Percentiles rank a stretch among this genome's conserved stretches.
Evolutionary conservation across 2,113 vertebrate species (phyloP).

Genomic region (Mormyrus iriodes): DNA sequence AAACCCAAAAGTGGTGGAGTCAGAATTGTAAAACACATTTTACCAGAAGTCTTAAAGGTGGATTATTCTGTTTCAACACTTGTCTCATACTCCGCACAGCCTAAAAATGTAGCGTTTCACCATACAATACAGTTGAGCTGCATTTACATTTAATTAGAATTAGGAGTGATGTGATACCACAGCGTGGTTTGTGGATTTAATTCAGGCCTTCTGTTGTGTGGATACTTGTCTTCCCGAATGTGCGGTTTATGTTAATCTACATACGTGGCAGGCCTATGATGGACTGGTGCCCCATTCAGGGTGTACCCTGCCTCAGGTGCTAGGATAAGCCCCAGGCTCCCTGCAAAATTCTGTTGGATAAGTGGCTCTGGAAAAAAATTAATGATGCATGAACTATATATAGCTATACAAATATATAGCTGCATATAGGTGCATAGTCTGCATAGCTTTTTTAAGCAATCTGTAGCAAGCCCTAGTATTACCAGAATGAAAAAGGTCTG

Average conservation of each 20-base stretch:
- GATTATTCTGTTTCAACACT: background rate
- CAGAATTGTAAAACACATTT: background rate
- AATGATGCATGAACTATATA: background rate
- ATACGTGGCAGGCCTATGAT: background rate
- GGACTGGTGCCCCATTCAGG: background rate
- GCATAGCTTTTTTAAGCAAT: background rate
- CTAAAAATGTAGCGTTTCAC: background rate
- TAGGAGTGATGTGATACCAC: background rate
- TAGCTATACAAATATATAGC: background rate
- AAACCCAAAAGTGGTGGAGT: background rate
- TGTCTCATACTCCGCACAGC: background rate
- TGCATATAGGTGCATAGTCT: background rate
- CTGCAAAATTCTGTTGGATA: background rate
- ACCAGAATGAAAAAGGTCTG: background rate
- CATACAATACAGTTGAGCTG: background rate
- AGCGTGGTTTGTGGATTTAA: background rate
- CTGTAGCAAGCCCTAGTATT: background rate
- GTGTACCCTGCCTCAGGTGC: background rate
- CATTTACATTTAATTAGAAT: background rate
- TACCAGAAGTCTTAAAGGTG: background rate
- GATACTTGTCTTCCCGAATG: background rate
- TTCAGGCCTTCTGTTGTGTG: background rate
- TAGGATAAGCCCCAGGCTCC: background rate
- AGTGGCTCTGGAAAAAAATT: background rate
- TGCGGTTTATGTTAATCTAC: background rate